A percentile compares a stretch with the other conserved stretches of the same genome.
Evolutionary conservation across 2,888 invertebrate genomes (phyloP).

Genomic region (Ophioninae sp.): DNA sequence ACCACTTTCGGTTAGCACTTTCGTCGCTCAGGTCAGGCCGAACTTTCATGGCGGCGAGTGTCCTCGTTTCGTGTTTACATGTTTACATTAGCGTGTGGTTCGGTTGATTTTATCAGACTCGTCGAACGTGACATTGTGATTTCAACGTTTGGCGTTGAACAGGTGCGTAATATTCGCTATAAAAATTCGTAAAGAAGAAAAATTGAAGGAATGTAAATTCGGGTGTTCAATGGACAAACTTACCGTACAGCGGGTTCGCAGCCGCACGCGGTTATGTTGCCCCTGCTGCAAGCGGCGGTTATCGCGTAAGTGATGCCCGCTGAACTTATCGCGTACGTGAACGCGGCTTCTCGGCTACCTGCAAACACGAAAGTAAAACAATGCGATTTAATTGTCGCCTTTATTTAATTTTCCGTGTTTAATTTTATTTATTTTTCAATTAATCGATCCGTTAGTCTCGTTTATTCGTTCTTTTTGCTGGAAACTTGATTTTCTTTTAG

Average conservation of each 20-base stretch:
- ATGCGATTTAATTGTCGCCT: not conserved
- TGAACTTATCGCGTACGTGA: conserved; percentile 95
- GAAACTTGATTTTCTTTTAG: too few relatives aligned
- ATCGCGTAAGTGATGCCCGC: conserved; percentile 96
- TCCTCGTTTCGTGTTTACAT: too few relatives aligned
- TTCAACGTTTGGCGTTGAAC: too few relatives aligned
- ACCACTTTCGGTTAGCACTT: too few relatives aligned
- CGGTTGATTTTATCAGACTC: too few relatives aligned
- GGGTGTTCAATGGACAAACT: conserved; percentile 27
- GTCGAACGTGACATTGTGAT: too few relatives aligned
- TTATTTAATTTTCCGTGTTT: not conserved
- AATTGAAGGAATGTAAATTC: not conserved
- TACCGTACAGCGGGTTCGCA: conserved; percentile 83
- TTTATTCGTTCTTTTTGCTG: too few relatives aligned
- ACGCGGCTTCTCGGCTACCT: conserved; percentile 97
- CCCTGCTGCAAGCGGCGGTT: conserved; percentile 94
- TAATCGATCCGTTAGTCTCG: not conserved
- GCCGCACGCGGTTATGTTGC: conserved; percentile 92
- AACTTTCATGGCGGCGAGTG: too few relatives aligned
- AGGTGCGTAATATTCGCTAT: too few relatives aligned
- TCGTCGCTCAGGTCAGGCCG: too few relatives aligned
- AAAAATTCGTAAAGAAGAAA: not conserved
- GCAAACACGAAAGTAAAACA: conserved; percentile 67
- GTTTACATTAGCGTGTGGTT: too few relatives aligned
- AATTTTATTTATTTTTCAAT: not conserved